Evolutionary conservation across 2,888 invertebrate genomes (phyloP).

Genomic region (Stratiomys singularior): DNA sequence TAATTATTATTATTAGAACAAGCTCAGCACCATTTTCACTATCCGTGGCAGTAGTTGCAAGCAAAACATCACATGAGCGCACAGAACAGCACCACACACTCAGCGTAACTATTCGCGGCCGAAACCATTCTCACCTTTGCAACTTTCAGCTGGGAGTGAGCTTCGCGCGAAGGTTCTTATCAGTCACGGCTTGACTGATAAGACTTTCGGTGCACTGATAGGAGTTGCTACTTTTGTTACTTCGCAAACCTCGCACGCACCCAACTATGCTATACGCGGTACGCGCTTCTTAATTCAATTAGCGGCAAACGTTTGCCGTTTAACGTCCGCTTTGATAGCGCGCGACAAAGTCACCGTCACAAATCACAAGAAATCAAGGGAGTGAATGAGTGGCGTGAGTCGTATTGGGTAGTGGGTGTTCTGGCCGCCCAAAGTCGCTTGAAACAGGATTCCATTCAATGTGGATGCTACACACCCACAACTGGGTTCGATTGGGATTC

Average conservation of each 20-base stretch:
- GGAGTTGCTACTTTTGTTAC: not conserved
- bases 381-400: not conserved
- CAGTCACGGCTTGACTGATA: slow-evolving; percentile 10
- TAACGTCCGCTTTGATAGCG: slow-evolving; percentile 14
- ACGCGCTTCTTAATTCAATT: slow-evolving; percentile 29
- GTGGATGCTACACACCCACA: not conserved
- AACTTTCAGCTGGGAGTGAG: not conserved
- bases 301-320: not conserved
- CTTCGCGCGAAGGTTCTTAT: slow-evolving; percentile 14
- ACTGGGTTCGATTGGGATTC: slow-evolving; percentile 1
- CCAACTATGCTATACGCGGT: not conserved
- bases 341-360: slow-evolving; percentile 28
- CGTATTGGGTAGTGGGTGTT: slow-evolving; percentile 12
- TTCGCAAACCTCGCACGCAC: not conserved
- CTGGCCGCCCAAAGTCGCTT: not conserved
- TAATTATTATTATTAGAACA: slow-evolving; percentile 7
- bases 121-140: slow-evolving; percentile 12
- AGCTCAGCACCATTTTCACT: slow-evolving; percentile 13
- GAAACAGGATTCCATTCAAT: not conserved
- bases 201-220: not conserved
- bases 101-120: not conserved
- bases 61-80: slow-evolving; percentile 14
- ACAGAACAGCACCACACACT: not conserved
- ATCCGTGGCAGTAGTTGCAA: not conserved
- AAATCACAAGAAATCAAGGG: slow-evolving; percentile 4